Conservation (phyloP, 2,113 vertebrate genomes). For the Corythoichthys intestinalis region DNA sequence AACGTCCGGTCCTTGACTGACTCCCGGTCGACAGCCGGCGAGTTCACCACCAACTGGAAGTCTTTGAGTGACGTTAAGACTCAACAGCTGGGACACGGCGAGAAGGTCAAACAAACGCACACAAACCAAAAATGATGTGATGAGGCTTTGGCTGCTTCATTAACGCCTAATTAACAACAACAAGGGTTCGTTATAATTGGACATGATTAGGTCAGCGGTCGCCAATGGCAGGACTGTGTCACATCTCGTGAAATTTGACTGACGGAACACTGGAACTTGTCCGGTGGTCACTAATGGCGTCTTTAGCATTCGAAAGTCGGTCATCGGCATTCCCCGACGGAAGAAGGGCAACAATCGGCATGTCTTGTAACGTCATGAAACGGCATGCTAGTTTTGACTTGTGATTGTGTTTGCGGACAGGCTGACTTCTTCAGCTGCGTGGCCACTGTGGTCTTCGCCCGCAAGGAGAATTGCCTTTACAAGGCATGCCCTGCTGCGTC, state of each 20-base stretch:
- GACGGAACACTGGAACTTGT: conserved; percentile 33
- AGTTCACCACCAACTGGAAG: conserved; percentile 79
- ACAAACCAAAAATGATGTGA: background rate
- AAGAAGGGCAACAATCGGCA: no score
- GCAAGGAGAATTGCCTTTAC: conserved; percentile 90
- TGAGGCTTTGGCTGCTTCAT: conserved; percentile 25
- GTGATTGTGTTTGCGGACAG: conserved; percentile 53
- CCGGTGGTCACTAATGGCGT: conserved; percentile 24
- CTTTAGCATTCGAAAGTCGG: no score
- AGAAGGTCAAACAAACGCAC: conserved; percentile 73
- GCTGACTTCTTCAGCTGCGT: conserved; percentile 86
- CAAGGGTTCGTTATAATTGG: conserved; percentile 30
- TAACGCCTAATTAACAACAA: conserved; percentile 49
- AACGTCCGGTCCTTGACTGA: conserved; percentile 81
- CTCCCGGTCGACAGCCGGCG: conserved; percentile 43
- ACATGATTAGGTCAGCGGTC: conserved; percentile 26
- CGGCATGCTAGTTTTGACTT: no score
- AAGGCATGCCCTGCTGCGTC: conserved; percentile 83
- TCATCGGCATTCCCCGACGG: no score
- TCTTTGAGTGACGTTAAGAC: conserved; percentile 78
- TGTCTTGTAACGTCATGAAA: no score
- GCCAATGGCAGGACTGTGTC: conserved; percentile 43
- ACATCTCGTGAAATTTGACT: conserved; percentile 43
- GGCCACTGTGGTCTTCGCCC: conserved; percentile 79
- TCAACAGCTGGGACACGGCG: conserved; percentile 82